Conservation (phyloP, 1,140 invertebrate species). For the Spodoptera frugiperda region DNA sequence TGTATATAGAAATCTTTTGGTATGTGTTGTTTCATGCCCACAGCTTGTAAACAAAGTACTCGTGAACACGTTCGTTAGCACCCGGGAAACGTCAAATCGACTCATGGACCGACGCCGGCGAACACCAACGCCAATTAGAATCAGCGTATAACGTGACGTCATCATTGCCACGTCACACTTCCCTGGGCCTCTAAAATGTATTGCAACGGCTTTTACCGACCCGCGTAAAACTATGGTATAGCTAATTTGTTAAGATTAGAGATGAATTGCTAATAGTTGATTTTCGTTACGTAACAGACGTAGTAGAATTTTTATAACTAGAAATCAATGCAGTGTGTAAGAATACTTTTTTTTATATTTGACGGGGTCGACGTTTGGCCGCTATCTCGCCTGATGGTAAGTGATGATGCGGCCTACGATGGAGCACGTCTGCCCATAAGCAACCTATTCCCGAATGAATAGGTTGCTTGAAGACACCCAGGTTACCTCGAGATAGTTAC, state of each 20-base stretch:
- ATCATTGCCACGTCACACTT: slow-evolving; percentile 58
- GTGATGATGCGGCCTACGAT: no score
- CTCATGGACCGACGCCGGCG: slow-evolving; percentile 62
- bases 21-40: slow-evolving; percentile 14
- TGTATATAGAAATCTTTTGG: slow-evolving; percentile 11
- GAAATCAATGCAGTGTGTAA: no score
- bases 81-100: slow-evolving; percentile 39
- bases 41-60: slow-evolving; percentile 50
- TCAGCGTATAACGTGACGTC: slow-evolving; percentile 57
- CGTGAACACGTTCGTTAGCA: slow-evolving; percentile 45
- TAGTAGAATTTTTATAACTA: no score
- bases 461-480: no score
- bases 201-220: slow-evolving; percentile 42
- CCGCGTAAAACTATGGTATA: slow-evolving; percentile 1
- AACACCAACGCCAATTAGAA: slow-evolving; percentile 74
- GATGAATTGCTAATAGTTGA: no score
- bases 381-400: no score
- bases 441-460: no score
- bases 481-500: no score
- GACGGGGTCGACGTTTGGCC: no score
- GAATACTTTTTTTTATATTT: no score
- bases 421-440: no score
- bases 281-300: no score
- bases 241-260: neutral
- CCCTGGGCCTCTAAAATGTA: slow-evolving; percentile 54